These are phyloP conservation scores for Oreochromis aureus DNA, from an alignment of 2,113 vertebrate genomes.

Conservation along the genomic window DNA sequence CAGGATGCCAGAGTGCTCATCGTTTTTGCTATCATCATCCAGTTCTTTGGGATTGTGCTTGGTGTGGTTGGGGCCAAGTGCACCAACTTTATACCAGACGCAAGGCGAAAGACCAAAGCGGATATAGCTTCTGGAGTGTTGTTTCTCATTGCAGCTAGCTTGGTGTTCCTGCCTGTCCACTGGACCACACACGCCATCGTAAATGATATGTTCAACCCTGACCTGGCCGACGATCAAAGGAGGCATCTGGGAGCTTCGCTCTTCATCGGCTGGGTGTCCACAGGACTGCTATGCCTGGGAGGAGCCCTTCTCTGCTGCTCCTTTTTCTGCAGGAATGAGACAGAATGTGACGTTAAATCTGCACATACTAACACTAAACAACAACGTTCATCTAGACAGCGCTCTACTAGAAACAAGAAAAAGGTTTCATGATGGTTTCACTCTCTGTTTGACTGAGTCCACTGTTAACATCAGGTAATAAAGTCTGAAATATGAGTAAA, in stretches of 20 bases:
- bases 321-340: slow-evolving; percentile 46
- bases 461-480: neutral
- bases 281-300: slow-evolving; percentile 73
- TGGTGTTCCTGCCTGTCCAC: slow-evolving; percentile 77
- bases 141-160: slow-evolving; percentile 67
- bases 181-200: slow-evolving; percentile 77
- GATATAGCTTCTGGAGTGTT: slow-evolving; percentile 47
- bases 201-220: slow-evolving; percentile 81
- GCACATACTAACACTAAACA: slow-evolving; percentile 41
- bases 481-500: neutral
- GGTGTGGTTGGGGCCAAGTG: slow-evolving; percentile 60
- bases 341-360: slow-evolving; percentile 55
- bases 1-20: slow-evolving; percentile 46
- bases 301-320: slow-evolving; percentile 75
- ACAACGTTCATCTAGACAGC: slow-evolving; percentile 35
- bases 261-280: slow-evolving; percentile 75
- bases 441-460: neutral
- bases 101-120: slow-evolving; percentile 54
- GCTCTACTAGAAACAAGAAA: neutral
- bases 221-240: slow-evolving; percentile 68
- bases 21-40: slow-evolving; percentile 59
- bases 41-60: slow-evolving; percentile 56
- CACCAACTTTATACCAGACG: slow-evolving; percentile 64
- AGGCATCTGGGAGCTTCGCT: slow-evolving; percentile 81
- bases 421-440: neutral